Percentiles rank a stretch among this genome's conserved stretches.
These are phyloP conservation scores for Protonibea diacanthus DNA, from an alignment of 2,797 vertebrate species.

Conservation along the genomic window DNA sequence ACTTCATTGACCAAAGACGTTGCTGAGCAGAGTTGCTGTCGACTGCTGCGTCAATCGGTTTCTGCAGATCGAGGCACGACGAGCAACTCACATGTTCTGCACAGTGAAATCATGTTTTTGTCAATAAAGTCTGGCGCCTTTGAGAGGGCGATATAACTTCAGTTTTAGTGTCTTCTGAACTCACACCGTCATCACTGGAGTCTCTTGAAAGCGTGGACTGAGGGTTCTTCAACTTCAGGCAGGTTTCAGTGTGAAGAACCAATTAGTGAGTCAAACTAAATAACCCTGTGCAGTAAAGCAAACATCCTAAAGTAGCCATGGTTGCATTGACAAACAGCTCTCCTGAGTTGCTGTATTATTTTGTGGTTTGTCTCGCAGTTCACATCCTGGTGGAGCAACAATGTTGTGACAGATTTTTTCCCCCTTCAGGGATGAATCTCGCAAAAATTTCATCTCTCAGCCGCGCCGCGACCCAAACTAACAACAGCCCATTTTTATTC, in stretches of 20 bases:
- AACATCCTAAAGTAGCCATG: background rate
- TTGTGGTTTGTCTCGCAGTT: slow-evolving; percentile 14
- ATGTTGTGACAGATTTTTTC: slow-evolving; percentile 8
- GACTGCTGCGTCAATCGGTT: too few species aligned
- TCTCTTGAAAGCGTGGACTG: too few species aligned
- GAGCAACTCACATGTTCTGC: too few species aligned
- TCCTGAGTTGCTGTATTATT: slow-evolving; percentile 8
- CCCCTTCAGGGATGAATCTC: slow-evolving; percentile 21
- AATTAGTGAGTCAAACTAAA: background rate
- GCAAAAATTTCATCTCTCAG: slow-evolving; percentile 6
- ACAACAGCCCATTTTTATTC: background rate
- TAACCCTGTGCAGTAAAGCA: background rate
- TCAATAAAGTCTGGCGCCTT: too few species aligned
- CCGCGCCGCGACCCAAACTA: slow-evolving; percentile 10
- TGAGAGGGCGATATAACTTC: too few species aligned
- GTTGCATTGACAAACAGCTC: background rate
- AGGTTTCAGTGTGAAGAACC: background rate
- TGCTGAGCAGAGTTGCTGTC: too few species aligned
- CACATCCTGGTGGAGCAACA: background rate
- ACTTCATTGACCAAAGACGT: too few species aligned
- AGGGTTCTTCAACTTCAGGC: background rate
- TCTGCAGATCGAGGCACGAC: too few species aligned
- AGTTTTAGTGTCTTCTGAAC: too few species aligned
- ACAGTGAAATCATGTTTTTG: too few species aligned
- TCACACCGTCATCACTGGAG: too few species aligned